A percentile compares a stretch with the other conserved stretches of the same genome.
These are phyloP conservation scores for Pteropus rufus DNA, from an alignment of 2,797 vertebrate species.

Conservation along the genomic window DNA sequence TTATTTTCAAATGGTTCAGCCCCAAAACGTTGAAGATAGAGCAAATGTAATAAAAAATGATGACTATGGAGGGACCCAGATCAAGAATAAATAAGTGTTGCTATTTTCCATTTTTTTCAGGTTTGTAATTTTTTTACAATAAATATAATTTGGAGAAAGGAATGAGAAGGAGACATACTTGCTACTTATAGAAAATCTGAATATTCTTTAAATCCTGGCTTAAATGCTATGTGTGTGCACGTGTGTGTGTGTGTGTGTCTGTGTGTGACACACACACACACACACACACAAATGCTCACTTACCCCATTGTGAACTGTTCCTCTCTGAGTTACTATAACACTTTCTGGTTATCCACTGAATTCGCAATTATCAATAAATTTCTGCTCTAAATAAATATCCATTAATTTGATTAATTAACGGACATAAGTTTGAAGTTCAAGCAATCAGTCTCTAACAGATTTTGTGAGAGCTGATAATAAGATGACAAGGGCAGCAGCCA, in stretches of 20 bases:
- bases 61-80: neutral
- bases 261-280: too few relatives aligned
- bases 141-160: neutral
- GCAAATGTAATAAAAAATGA: neutral
- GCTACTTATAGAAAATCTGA: neutral
- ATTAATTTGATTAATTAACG: neutral
- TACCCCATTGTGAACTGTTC: neutral
- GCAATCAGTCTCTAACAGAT: neutral
- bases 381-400: neutral
- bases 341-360: neutral
- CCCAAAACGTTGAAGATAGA: neutral
- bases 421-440: neutral
- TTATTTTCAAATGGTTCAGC: neutral
- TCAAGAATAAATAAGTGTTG: neutral
- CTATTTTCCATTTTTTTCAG: neutral
- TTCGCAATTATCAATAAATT: neutral
- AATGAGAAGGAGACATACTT: neutral
- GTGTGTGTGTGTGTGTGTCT: neutral
- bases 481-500: neutral
- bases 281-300: too few relatives aligned
- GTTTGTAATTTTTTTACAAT: slow-evolving; percentile 11
- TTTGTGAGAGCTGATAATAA: neutral
- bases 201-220: neutral
- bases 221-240: neutral
- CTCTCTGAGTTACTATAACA: neutral